Conservation (phyloP, 2,113 vertebrate genomes). For the Hystrix cristata region DNA sequence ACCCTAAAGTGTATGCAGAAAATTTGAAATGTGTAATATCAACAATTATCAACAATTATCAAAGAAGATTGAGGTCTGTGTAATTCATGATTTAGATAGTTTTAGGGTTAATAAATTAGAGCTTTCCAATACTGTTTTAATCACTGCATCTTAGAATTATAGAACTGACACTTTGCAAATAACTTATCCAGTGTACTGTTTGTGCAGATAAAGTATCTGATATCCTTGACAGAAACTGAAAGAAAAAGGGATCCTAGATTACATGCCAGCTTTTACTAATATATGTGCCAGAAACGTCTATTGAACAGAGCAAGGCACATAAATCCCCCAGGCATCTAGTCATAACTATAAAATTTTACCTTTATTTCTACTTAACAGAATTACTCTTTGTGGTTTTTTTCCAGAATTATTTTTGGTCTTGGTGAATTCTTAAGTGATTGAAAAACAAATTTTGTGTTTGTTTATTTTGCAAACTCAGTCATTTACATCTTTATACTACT, state of each 20-base stretch:
- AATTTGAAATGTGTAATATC: background rate
- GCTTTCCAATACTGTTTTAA: background rate
- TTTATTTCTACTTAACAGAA: background rate
- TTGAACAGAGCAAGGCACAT: background rate
- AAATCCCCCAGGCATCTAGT: constrained; percentile 10
- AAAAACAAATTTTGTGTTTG: background rate
- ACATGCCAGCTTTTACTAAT: constrained; percentile 10
- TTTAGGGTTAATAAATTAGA: constrained; percentile 49
- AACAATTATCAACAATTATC: background rate
- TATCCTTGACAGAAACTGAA: constrained; percentile 14
- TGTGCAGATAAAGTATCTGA: constrained; percentile 5
- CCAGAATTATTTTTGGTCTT: background rate
- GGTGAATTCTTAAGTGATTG: background rate
- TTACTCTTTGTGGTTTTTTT: background rate
- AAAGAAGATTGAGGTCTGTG: constrained; percentile 21
- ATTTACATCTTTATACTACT: background rate
- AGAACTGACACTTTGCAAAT: constrained; percentile 12
- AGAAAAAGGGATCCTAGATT: constrained; percentile 11
- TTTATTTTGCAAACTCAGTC: background rate
- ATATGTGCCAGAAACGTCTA: background rate
- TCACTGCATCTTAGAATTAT: background rate
- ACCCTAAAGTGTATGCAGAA: background rate
- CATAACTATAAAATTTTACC: background rate
- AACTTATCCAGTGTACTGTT: background rate
- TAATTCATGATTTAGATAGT: background rate